Percentiles rank a stretch among this genome's conserved stretches.
phyloP scores from a whole-genome alignment of 1,140 invertebrate genomes.

The fruit fly (Drosophila melanogaster) region DNA sequence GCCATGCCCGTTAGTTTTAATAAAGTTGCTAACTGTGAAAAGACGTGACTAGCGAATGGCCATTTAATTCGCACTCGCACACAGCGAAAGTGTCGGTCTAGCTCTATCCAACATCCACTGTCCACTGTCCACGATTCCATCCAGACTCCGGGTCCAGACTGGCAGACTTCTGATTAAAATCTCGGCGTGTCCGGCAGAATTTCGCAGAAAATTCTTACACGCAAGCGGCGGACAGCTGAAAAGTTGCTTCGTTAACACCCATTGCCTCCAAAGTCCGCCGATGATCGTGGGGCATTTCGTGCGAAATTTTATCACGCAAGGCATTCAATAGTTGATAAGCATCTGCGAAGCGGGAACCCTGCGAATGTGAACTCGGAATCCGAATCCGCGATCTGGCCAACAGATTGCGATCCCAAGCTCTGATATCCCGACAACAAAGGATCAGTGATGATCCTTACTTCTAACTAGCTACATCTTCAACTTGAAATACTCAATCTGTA shows the following conservation, averaged over 20 bases:
- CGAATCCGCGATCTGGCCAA: conserved; percentile 46
- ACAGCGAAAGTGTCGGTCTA: conserved; percentile 71
- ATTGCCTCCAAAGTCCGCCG: conserved; percentile 21
- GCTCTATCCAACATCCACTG: background rate
- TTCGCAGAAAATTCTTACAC: conserved; percentile 79
- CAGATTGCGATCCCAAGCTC: conserved; percentile 56
- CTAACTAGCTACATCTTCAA: no score
- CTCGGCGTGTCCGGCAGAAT: conserved; percentile 60
- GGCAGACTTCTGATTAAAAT: conserved; percentile 71
- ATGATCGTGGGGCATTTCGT: conserved; percentile 49
- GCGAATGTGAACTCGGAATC: conserved; percentile 1
- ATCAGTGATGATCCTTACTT: conserved; percentile 28
- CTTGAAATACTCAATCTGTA: no score
- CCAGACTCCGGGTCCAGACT: conserved; percentile 14
- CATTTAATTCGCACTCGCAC: conserved; percentile 71
- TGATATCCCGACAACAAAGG: conserved; percentile 57
- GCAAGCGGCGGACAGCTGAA: conserved; percentile 74
- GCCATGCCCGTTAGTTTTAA: conserved; percentile 78
- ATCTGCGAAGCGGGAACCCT: conserved; percentile 17
- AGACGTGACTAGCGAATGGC: conserved; percentile 77
- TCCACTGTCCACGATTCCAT: background rate
- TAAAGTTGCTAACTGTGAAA: conserved; percentile 82
- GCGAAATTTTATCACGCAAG: conserved; percentile 79
- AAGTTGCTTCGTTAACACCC: conserved; percentile 78
- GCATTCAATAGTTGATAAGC: conserved; percentile 69